Base-by-base conservation (phyloP, 2,113 vertebrate species). In the Melanerpes formicivorus region DNA sequence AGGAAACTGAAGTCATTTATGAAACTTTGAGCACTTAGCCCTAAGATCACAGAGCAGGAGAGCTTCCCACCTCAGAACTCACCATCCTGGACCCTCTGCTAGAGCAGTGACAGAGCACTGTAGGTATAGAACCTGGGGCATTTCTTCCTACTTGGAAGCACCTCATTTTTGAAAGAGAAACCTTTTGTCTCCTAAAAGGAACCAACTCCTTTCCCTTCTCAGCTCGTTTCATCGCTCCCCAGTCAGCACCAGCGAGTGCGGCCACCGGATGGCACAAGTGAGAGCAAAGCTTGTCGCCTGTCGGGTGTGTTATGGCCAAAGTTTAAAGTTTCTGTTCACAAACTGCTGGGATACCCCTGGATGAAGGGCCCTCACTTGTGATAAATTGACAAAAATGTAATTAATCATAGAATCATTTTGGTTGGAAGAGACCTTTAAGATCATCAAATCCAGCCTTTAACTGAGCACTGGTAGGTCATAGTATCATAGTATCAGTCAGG, bases 241-340 rank as follows among this genome's bases (percentile, higher is more conserved):
- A 16, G 46, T 23, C 62, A 34, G 29, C 2, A 0, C 54, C 32
- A 64, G 65, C 21, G 42, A 50, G 25, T 7, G 10, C 16, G 37
- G 83, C 54, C 77, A 26, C 27, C 5, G 52, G 85, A 64, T 34
- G 60, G 59, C 75, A 18, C 0, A 1, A 59, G 29, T 18, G 9
- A 0, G 79, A 66, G 34, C 17, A 5, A 6, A 73, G 18, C 18
- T 34, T 9, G 16, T 2, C 9, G 25, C 0, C 4, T 0, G 3
- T 10, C 11, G 48, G 48, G 29, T 29, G 22, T 23, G 50, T 65
- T 14, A 18, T 18, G 26, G 67, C 60, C 42, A 74, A 70, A 10
- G 17, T 27, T 58, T 58, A 3, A 64, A 55, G 14, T 26, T 82
- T 37, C 58, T 76, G 34, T 70, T 63, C 60, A 73, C 17, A 18